Base-by-base conservation (phyloP, 2,888 invertebrate genomes). In the Steinernema scapterisci region DNA sequence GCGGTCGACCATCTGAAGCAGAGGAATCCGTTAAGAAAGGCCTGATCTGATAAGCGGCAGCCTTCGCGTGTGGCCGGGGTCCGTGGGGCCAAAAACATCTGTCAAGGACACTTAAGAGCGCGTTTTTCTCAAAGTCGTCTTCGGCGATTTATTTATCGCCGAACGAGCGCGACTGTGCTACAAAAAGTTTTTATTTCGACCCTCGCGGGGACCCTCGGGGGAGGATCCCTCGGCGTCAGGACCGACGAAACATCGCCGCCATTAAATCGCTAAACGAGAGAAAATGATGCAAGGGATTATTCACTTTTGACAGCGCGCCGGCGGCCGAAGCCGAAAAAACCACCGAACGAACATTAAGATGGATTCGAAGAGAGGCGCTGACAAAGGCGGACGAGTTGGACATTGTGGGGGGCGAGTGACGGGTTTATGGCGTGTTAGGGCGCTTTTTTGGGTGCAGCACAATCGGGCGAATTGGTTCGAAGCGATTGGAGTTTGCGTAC, bases 1-100 rank as follows among this genome's bases (percentile, higher is more conserved):
- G 71, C 80, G 73, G 71, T 80, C 82, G 16, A 83, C 82, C 82
- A 83, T 82, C 83, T 83, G 77, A 63, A 77, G 45, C 16, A 13
- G 63, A 27, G 16, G 13, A 11, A 6, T 38, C 9, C 9, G 38
- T 38, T 9, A 6, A 6, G 9, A 38, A 38, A 38, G 38, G 2
- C 6, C 23, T 25, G 63, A 63, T 63, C 1, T 9, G 63, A 63
- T 63, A 63, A 63, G 63, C 48, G 48, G 19, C 13, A 5, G 48
- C 38, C 63, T 6, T 5, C 31, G 63, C 27, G 63, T 63, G 63
- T 63, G 63, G 63, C 25, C 54, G n/a, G n/a, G n/a, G n/a, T n/a
- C n/a, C n/a, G n/a, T n/a, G n/a, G n/a, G n/a, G 54, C 63, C 63
- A 25, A 63, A 63, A 63, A 63, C 63, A 63, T 63, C 63, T 63